Evolutionary conservation across 2,113 vertebrate genomes (phyloP).

Genomic region (Grammomys surdaster): DNA sequence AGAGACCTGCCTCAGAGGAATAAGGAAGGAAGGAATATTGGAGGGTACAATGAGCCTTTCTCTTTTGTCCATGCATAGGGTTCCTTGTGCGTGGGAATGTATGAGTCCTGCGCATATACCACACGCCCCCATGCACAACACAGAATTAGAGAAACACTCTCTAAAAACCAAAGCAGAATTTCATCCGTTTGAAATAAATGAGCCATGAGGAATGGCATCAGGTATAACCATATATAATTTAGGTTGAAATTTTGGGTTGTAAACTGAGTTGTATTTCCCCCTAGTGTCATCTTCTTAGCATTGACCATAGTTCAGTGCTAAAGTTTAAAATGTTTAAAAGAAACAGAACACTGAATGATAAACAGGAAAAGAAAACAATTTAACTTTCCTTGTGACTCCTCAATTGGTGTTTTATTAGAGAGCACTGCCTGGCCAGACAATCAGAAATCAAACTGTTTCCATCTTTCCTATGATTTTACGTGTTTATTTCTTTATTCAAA

Average conservation of each 20-base stretch:
- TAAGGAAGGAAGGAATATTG: too few relatives aligned
- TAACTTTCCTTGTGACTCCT: background rate
- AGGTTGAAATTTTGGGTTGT: conserved; percentile 36
- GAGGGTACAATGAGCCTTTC: background rate
- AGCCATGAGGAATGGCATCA: background rate
- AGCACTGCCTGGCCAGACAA: background rate
- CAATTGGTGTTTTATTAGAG: background rate
- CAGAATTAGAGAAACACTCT: background rate
- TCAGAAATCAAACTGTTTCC: background rate
- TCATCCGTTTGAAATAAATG: conserved; percentile 53
- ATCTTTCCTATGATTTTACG: background rate
- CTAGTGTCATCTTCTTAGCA: background rate
- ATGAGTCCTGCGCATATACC: background rate
- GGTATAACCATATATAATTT: conserved; percentile 16
- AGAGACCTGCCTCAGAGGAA: too few relatives aligned
- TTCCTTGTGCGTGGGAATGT: background rate
- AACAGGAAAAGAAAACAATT: background rate
- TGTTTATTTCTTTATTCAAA: background rate
- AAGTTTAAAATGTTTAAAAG: conserved; percentile 37
- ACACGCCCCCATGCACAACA: too few relatives aligned
- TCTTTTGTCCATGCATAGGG: background rate
- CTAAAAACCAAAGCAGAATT: background rate
- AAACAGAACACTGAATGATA: background rate
- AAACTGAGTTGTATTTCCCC: background rate
- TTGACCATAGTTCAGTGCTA: background rate